Percentiles rank a stretch among this genome's conserved stretches.
Conservation (phyloP, 2,888 invertebrate genomes). For the Ichneumoninae sp. region DNA sequence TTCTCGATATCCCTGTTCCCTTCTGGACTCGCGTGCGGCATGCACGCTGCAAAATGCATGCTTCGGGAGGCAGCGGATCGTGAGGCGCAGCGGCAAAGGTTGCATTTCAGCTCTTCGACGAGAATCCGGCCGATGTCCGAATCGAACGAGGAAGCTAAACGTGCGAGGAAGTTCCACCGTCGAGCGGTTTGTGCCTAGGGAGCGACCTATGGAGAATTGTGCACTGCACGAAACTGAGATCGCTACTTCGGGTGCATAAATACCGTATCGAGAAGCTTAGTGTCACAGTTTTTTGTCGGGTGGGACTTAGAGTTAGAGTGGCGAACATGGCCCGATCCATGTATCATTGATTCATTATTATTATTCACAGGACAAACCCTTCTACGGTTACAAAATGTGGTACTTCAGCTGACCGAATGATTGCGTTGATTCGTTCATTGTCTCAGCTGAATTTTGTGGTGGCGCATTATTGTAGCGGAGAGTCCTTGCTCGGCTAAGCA, state of each 20-base stretch:
- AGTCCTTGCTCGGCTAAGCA: conserved; percentile 28
- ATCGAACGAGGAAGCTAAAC: conserved; percentile 37
- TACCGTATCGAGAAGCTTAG: neutral
- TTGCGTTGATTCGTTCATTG: neutral
- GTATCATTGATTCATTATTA: no score
- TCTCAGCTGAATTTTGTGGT: neutral
- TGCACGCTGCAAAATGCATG: conserved; percentile 65
- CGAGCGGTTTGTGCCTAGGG: conserved; percentile 71
- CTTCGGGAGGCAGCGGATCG: conserved; percentile 56
- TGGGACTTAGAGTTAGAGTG: no score
- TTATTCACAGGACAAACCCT: no score
- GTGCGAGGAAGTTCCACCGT: conserved; percentile 66
- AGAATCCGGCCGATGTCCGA: conserved; percentile 67
- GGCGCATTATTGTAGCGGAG: neutral
- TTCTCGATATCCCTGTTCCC: conserved; percentile 36
- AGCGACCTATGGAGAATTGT: conserved; percentile 61
- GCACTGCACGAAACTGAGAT: conserved; percentile 42
- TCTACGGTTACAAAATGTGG: neutral
- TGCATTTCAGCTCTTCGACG: conserved; percentile 70
- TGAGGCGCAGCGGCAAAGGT: conserved; percentile 68
- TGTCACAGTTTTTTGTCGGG: neutral
- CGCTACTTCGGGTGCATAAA: conserved; percentile 41
- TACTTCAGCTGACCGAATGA: neutral
- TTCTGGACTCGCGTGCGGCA: conserved; percentile 61
- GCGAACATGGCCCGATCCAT: no score